Evolutionary conservation across 2,113 vertebrate species (phyloP).

Genomic region (Pimephales promelas): DNA sequence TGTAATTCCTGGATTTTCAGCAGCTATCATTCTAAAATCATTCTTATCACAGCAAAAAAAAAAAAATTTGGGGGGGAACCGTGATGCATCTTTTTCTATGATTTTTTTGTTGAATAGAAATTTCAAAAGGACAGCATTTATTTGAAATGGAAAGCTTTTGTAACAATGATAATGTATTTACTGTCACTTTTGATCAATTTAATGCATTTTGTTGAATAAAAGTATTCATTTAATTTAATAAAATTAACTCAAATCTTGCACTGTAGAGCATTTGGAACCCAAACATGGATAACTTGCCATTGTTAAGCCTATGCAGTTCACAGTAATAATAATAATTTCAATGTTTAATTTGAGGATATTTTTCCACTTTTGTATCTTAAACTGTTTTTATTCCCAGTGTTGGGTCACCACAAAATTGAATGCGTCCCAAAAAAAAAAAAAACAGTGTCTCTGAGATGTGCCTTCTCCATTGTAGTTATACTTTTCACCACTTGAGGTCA

Average conservation of each 20-base stretch:
- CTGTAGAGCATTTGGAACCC: neutral
- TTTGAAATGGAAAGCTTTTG: neutral
- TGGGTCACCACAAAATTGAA: neutral
- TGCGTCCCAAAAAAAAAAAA: too few species aligned
- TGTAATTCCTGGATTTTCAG: neutral
- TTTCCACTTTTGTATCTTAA: too few species aligned
- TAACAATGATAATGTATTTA: neutral
- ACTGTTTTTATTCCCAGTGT: too few species aligned
- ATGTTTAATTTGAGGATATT: neutral
- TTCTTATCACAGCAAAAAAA: neutral
- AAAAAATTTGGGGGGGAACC: too few species aligned
- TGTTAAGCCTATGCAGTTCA: neutral
- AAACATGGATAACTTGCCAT: neutral
- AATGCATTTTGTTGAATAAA: neutral
- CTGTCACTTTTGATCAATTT: neutral
- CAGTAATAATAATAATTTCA: neutral
- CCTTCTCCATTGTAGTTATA: neutral
- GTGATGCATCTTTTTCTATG: neutral
- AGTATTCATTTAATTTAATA: neutral
- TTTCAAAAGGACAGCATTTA: neutral
- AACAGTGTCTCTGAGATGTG: neutral
- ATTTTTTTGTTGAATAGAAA: neutral
- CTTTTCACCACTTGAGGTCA: slow-evolving; percentile 41
- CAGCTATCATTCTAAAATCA: neutral
- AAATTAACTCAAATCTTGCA: neutral